Evolutionary conservation across 2,113 vertebrate genomes (phyloP), one percentile per base, ranked within the genome.

Genomic region (Merops nubicus): DNA sequence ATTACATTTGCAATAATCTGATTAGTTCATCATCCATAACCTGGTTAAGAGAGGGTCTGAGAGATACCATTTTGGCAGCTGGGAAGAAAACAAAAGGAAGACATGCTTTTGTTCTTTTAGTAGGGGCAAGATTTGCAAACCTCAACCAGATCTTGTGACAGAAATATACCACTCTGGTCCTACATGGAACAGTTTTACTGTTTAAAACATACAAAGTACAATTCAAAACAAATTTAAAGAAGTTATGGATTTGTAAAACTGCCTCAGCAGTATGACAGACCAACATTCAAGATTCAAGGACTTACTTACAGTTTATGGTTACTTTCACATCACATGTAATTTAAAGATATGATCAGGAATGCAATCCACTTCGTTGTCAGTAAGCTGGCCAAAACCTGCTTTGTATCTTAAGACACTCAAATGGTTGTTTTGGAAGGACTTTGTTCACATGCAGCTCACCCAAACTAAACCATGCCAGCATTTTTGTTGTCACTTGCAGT

Each of bases 1-100:
- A 96, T 96, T 91, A 85, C 77, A 94, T 96, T 94, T 85, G 64
- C 89, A 92, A 75, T 96, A 96, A 97, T 91, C 64, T 81, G 40
- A 97, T 96, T 96, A 95, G 83, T 88, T 42, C 60, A 80, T 50
- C 43, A 93, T 81, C 93, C 18, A 4, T 96, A 95, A 96, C 83
- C 68, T 91, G 91, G 83, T 96, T 97, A 97, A 94, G 83, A 72
- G 75, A 63, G 79, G 64, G 83, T 62, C 94, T 87, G 65, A 87
- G 51, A 88, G 33, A 86, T 23, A 85, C 28, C 56, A 89, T 74
- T 92, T 73, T 75, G 62, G 73, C 86, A 94, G 91, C 42, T 84
- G 51, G 26, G 15, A 76, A 64, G 59, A 89, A 89, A 29, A 77
- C 59, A 96, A 88, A 76, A 73, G 75, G n/a, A 51, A 96, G 18